These are phyloP conservation scores for Eristalis arbustorum DNA, from an alignment of 2,888 invertebrate species.

Conservation along the genomic window DNA sequence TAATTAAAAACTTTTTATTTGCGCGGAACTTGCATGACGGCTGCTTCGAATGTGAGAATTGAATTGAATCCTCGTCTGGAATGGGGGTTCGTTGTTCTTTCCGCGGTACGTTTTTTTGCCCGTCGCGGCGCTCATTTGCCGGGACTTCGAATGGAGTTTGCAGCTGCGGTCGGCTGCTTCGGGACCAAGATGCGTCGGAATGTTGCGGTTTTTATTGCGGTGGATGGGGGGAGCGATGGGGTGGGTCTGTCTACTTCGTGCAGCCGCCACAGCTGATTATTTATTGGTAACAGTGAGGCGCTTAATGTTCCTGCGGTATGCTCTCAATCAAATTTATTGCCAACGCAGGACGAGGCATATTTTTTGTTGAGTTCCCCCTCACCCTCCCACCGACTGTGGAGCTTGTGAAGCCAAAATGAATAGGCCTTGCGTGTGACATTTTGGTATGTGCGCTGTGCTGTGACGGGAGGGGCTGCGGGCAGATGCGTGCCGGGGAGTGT, in stretches of 20 bases:
- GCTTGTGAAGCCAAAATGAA: constrained; percentile 21
- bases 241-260: not conserved
- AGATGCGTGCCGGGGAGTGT: constrained; percentile 16
- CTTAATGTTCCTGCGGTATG: constrained; percentile 57
- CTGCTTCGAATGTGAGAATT: constrained; percentile 57
- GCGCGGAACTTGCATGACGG: constrained; percentile 49
- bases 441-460: constrained; percentile 5
- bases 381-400: not conserved
- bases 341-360: constrained; percentile 16
- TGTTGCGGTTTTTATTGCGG: constrained; percentile 21
- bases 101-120: not conserved
- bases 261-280: constrained; percentile 21
- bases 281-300: constrained; percentile 50
- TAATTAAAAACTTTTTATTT: constrained; percentile 70
- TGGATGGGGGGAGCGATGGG: not conserved
- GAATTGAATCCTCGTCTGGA: constrained; percentile 44
- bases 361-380: not conserved
- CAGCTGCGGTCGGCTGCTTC: constrained; percentile 33
- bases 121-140: constrained; percentile 1
- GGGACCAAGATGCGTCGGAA: constrained; percentile 7
- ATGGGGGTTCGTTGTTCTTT: constrained; percentile 26
- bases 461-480: not conserved
- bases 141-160: constrained; percentile 3
- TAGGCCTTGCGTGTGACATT: constrained; percentile 50
- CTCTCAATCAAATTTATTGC: constrained; percentile 63